Percentiles rank a stretch among this genome's conserved stretches.
phyloP scores from a whole-genome alignment of 2,113 vertebrate genomes.

The Percopsis transmontana region DNA sequence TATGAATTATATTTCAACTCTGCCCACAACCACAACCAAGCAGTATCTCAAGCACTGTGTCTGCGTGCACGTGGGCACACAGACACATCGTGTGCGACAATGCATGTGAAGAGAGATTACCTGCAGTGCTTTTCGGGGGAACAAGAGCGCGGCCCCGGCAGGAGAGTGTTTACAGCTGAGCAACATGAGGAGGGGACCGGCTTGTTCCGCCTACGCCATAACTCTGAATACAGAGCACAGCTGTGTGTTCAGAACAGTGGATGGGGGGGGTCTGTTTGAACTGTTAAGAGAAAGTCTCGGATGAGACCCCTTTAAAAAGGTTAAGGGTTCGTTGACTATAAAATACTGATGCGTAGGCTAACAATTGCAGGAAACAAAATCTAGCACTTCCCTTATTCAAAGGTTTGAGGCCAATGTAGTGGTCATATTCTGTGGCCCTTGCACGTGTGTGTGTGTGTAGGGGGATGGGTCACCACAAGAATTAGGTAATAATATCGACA shows the following conservation, averaged over 20 bases:
- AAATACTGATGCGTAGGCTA: neutral
- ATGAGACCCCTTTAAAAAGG: neutral
- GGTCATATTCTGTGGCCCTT: slow-evolving; percentile 53
- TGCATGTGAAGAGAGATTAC: no score
- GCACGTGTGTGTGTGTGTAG: slow-evolving; percentile 27
- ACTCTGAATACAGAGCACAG: slow-evolving; percentile 70
- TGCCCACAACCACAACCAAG: no score
- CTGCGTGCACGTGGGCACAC: no score
- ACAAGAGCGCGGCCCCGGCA: neutral
- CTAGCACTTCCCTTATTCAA: slow-evolving; percentile 27
- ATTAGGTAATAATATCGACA: slow-evolving; percentile 74
- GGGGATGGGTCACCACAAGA: slow-evolving; percentile 51
- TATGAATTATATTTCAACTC: no score
- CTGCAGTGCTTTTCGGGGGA: no score
- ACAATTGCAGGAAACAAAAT: slow-evolving; percentile 30
- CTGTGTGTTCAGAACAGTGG: slow-evolving; percentile 45
- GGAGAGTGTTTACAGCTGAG: slow-evolving; percentile 58
- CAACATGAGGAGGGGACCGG: slow-evolving; percentile 60
- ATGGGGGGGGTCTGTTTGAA: neutral
- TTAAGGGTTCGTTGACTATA: neutral
- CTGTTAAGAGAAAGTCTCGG: neutral
- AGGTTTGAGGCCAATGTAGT: slow-evolving; percentile 53
- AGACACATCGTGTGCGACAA: no score
- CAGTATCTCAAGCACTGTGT: no score
- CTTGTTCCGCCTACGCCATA: slow-evolving; percentile 47